These are phyloP conservation scores for Platerodrilus igneus DNA, from an alignment of 2,888 invertebrate genomes.

Conservation along the genomic window DNA sequence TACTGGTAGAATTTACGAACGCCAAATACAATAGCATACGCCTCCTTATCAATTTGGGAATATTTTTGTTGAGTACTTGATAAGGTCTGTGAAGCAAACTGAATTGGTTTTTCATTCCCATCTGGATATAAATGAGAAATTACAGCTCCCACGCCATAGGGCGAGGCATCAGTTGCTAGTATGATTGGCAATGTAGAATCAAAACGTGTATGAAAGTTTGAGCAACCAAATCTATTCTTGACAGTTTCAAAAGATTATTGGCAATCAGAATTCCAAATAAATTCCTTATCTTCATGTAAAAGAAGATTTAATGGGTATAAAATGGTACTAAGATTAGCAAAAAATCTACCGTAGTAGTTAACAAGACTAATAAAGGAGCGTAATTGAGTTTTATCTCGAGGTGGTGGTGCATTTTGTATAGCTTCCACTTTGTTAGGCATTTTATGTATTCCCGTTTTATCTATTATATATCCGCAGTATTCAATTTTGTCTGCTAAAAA, in stretches of 20 bases:
- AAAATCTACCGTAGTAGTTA: slow-evolving; percentile 7
- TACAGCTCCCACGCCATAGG: too few relatives aligned
- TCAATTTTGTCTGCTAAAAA: slow-evolving; percentile 2
- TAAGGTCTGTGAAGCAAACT: neutral
- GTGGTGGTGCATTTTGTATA: slow-evolving; percentile 2
- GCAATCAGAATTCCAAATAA: too few relatives aligned
- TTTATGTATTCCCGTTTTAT: slow-evolving; percentile 6
- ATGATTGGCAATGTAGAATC: too few relatives aligned
- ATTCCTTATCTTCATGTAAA: too few relatives aligned
- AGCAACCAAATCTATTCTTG: too few relatives aligned
- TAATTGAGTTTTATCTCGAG: slow-evolving; percentile 4
- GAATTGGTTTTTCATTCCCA: slow-evolving; percentile 11
- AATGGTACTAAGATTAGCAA: slow-evolving; percentile 2
- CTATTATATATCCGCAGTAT: slow-evolving; percentile 6
- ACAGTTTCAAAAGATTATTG: too few relatives aligned
- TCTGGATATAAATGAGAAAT: slow-evolving; percentile 4
- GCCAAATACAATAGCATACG: slow-evolving; percentile 21
- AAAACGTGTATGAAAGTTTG: too few relatives aligned
- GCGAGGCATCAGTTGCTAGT: too few relatives aligned
- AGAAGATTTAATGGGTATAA: slow-evolving; percentile 6
- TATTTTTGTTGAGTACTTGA: too few relatives aligned
- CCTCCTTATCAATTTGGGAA: slow-evolving; percentile 6
- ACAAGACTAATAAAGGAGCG: slow-evolving; percentile 1
- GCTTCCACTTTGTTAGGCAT: neutral
- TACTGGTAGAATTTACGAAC: slow-evolving; percentile 23